Base-by-base conservation (phyloP, 2,888 invertebrate species). In the Hirtodrosophila alboralis region DNA sequence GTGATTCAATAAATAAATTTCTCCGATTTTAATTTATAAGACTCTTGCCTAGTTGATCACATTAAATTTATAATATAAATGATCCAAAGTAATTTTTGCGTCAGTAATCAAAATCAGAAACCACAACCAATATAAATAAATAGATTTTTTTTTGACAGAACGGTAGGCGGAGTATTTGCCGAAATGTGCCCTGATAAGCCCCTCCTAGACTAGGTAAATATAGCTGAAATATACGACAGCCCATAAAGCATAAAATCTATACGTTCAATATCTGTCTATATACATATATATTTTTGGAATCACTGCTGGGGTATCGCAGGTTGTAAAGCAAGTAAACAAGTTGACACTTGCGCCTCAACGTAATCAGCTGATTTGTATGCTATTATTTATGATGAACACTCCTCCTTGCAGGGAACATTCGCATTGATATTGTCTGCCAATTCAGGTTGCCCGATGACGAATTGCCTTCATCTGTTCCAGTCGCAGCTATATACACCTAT, bases 301-400 rank as follows among this genome's bases (percentile, higher is more conserved):
- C 54, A 30, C 16, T 13, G 30, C 12, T 5, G 8, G 13, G 28
- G 9, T 28, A 33, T 21, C 54, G 40, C 13, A 4, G 14, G 44
- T 28, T 30, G 49, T 61, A 66, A 68, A 68, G 40, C 43, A 38
- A 10, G 3, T 7, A 18, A 9, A 34, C 7, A 6, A 2, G 8
- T 23, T 44, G 67, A 57, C 58, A 43, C 10, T 14, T 28, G 7
- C 16, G 16, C 5, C 7, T 6, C 1, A 2, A 26, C 31, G 7
- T 23, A 33, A 43, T 54, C 36, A 34, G 43, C 65, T 41, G 38
- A 41, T 40, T 64, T 52, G 43, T 51, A 43, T 63, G 58, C 65
- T 47, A 57, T 64, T 28, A 70, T 70, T 57, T 70, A 45, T 27
- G 13, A 51, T 4, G n/a, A 10, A 9, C 16, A n/a, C 18, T 18